Base-by-base conservation (phyloP, 2,797 vertebrate genomes). In the Luscinia luscinia region DNA sequence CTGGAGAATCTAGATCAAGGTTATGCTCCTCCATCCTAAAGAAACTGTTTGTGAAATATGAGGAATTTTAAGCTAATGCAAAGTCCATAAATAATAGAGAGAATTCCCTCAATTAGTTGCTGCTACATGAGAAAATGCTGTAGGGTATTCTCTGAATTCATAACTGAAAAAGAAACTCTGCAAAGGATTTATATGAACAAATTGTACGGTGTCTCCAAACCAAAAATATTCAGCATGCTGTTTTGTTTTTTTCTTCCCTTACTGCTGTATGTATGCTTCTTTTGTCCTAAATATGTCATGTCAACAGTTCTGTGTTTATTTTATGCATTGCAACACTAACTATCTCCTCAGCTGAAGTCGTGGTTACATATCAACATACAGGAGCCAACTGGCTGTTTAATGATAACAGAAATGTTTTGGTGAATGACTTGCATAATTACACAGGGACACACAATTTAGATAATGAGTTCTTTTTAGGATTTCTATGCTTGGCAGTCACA, bases 251-350 rank as follows among this genome's bases (percentile, higher is more conserved):
- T 9, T 40, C 64, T 46, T 80, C 6, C 30, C 84, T 85, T 61
- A 85, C 78, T 89, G 30, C 51, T n/a, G 21, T 81, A 66, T 83
- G 19, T 58, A 69, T 87, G 73, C 43, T 61, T 90, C 75, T 91
- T 91, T 94, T 95, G 92, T 93, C 92, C 92, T 93, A 92, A 96
- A 95, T 95, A 93, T 74, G 83, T 94, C 91, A 94, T 61, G 48
- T 86, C 83, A 94, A 88, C 85, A 63, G 43, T 90, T 94, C 26
- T 27, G 36, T 90, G 59, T 88, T 91, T 87, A 74, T 78, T 84
- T 90, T 92, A 78, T 81, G n/a, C 62, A 49, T 19, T 83, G 40
- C 21, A 94, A 87, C 51, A 69, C 21, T 80, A 74, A 90, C 45
- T 55, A 73, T 52, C 55, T 86, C 32, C 62, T 88, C 67, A 51